Conservation (phyloP, 1,140 invertebrate genomes). For the Orius insidiosus region DNA sequence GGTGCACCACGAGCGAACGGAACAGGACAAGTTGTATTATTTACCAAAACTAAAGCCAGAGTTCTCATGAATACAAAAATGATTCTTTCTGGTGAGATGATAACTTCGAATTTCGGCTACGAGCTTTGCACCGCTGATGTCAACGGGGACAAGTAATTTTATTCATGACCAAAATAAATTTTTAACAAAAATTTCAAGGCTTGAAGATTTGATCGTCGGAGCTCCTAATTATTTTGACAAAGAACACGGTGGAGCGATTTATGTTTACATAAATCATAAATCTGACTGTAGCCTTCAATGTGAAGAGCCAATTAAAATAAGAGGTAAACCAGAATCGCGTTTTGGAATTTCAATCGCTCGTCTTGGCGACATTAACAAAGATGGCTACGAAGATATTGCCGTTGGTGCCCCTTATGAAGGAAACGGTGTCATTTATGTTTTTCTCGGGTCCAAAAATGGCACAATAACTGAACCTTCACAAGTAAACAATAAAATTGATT, state of each 20-base stretch:
- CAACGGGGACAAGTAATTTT: constrained; percentile 62
- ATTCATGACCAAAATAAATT: not conserved
- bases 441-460: constrained; percentile 58
- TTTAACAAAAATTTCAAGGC: constrained; percentile 30
- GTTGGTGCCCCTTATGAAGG: constrained; percentile 84
- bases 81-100: constrained; percentile 62
- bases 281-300: constrained; percentile 24
- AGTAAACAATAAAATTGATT: constrained; percentile 26
- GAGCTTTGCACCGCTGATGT: constrained; percentile 67
- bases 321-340: constrained; percentile 52
- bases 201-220: constrained; percentile 71
- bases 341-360: constrained; percentile 76
- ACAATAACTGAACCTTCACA: constrained; percentile 57
- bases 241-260: constrained; percentile 71
- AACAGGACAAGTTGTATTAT: constrained; percentile 71
- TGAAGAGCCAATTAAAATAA: constrained; percentile 37
- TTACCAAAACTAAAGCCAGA: constrained; percentile 34
- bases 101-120: constrained; percentile 79
- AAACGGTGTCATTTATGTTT: constrained; percentile 69
- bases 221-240: constrained; percentile 80
- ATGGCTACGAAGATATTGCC: constrained; percentile 74
- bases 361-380: constrained; percentile 80
- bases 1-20: constrained; percentile 73
- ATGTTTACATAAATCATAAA: constrained; percentile 55
- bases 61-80: constrained; percentile 37